Base-by-base conservation (phyloP, 2,113 vertebrate genomes). In the Aramus guarauna region DNA sequence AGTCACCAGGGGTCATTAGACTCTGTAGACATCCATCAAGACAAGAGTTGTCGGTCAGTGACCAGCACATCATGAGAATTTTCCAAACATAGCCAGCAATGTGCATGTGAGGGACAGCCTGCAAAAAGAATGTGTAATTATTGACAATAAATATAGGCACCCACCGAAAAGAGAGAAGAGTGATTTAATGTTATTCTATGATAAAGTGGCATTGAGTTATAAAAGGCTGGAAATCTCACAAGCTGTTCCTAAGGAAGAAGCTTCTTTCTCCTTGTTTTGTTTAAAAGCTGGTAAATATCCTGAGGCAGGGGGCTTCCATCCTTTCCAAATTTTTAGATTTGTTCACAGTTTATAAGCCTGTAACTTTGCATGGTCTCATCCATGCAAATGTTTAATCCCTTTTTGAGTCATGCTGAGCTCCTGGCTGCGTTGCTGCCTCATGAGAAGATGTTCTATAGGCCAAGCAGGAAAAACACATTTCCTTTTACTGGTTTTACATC, bases 401-500 rank as follows among this genome's bases (percentile, higher is more conserved):
- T 94, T 90, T 76, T 60, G 23, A 92, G 27, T 85, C 66, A 76
- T 53, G 36, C 66, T 87, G 62, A 72, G 56, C 19, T 94, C 26
- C n/a, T 91, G 56, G 21, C 29, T 95, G 32, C 68, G 52, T 86
- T 81, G 55, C 36, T 84, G 55, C 64, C 30, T 73, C 27, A 73
- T 76, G 45, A 75, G 47, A 76, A 86, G 36, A 23, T 69, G 50
- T 94, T 93, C 81, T 68, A 76, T 73, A 76, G 53, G 53, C 53
- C 47, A 90, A 77, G 50, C 7, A 81, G 48, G 56, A 90, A 80
- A 83, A 93, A 12, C 34, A 67, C 17, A 24, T 78, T 92, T 85
- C 21, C 24, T 90, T 92, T 79, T 76, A 76, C 71, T 79, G 30
- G 12, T 87, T 94, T 94, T 86, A 77, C 26, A 67, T 81, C 72